A percentile compares a stretch with the other conserved stretches of the same genome.
Conservation (phyloP, 2,113 vertebrate species). For the Rhodinocichla rosea region DNA sequence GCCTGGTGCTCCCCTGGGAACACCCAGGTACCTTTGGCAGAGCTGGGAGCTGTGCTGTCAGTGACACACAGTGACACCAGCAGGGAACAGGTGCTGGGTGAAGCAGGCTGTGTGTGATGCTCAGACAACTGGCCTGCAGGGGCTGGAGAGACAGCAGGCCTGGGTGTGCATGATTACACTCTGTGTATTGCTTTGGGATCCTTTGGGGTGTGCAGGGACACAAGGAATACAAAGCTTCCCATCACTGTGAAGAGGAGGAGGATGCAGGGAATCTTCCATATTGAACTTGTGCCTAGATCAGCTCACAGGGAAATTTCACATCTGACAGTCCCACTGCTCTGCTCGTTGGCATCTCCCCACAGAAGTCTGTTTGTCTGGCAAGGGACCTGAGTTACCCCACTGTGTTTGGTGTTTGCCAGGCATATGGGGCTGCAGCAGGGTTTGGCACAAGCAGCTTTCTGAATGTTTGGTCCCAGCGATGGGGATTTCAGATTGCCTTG, state of each 20-base stretch:
- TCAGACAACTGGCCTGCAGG: neutral
- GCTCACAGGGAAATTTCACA: neutral
- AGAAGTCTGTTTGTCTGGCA: neutral
- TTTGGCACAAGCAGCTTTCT: neutral
- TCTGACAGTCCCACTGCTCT: neutral
- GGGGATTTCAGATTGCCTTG: neutral
- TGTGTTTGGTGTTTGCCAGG: neutral
- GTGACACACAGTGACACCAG: neutral
- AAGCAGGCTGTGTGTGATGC: fast-evolving
- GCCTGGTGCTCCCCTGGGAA: neutral
- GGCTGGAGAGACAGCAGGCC: neutral
- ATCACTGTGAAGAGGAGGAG: neutral
- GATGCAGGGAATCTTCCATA: neutral
- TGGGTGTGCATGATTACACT: neutral
- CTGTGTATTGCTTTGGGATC: neutral
- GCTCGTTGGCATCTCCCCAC: neutral
- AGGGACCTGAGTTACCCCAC: neutral
- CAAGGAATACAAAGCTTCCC: neutral
- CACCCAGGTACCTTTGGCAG: neutral
- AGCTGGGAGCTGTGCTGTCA: neutral
- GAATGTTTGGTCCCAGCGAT: neutral
- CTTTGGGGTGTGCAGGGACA: neutral
- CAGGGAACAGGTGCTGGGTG: neutral
- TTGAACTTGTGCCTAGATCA: neutral
- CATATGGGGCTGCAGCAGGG: neutral